A percentile compares a stretch with the other conserved stretches of the same genome.
phyloP scores from a whole-genome alignment of 2,888 invertebrate genomes.

The Oscheius myriophilus region DNA sequence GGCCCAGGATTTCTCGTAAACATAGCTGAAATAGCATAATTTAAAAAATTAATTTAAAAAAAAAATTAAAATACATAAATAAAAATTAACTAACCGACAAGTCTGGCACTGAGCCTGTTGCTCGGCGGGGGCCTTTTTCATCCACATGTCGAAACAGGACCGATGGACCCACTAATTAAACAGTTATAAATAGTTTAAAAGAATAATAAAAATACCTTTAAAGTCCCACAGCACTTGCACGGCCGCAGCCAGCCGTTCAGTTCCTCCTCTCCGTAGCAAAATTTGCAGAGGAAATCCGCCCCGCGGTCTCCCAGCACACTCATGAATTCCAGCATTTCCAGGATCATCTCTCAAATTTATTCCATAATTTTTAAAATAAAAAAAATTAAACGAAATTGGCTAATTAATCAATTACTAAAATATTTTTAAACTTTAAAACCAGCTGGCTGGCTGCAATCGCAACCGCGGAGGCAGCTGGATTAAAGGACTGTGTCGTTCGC shows the following conservation, averaged over 20 bases:
- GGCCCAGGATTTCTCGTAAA: constrained; percentile 47
- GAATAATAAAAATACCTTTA: constrained; percentile 32
- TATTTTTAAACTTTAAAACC: background rate
- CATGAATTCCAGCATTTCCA: constrained; percentile 24
- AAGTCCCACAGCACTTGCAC: constrained; percentile 46
- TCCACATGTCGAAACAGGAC: constrained; percentile 51
- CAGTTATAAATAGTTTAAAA: background rate
- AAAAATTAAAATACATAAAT: background rate
- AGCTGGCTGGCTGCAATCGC: background rate
- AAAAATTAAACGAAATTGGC: background rate
- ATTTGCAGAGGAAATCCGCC: constrained; percentile 32
- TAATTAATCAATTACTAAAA: background rate
- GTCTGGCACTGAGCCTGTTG: constrained; percentile 51
- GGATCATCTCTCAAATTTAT: constrained; percentile 18
- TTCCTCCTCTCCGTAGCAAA: constrained; percentile 42
- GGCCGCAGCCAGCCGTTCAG: constrained; percentile 45
- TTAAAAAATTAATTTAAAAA: background rate
- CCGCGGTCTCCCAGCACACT: constrained; percentile 13
- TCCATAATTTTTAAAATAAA: background rate
- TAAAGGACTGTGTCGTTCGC: constrained; percentile 20
- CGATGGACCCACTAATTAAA: constrained; percentile 52
- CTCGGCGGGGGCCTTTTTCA: constrained; percentile 46
- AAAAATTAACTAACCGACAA: constrained; percentile 41
- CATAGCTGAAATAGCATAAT: constrained; percentile 42
- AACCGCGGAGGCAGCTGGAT: background rate